These are phyloP conservation scores for Myripristis jacobus DNA, from an alignment of 2,797 vertebrate genomes.

Conservation along the genomic window DNA sequence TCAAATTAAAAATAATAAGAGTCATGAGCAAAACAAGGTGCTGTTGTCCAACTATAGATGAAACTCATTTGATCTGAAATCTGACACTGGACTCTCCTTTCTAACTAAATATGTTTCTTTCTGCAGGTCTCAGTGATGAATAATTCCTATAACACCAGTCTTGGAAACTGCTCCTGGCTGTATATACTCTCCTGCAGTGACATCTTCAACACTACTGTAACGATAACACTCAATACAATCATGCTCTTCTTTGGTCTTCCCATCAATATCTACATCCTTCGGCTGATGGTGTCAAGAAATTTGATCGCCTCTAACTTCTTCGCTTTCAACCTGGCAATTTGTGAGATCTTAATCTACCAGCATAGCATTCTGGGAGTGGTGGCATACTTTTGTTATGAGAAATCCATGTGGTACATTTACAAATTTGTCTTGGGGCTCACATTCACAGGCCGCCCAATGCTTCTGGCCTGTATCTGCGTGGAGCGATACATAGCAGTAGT, in stretches of 20 bases:
- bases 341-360: slow-evolving; percentile 28
- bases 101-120: slow-evolving; percentile 10
- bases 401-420: rapidly evolving
- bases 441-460: background rate
- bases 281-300: slow-evolving; percentile 38
- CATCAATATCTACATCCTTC: slow-evolving; percentile 41
- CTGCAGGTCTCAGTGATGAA: slow-evolving; percentile 33
- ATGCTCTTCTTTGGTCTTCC: slow-evolving; percentile 22
- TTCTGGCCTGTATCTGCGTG: slow-evolving; percentile 40
- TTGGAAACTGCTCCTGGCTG: slow-evolving; percentile 11
- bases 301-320: slow-evolving; percentile 32
- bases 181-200: background rate
- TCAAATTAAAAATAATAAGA: no score
- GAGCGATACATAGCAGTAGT: slow-evolving; percentile 45
- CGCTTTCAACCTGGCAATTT: slow-evolving; percentile 14
- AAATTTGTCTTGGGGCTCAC: slow-evolving; percentile 11
- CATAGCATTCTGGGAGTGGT: background rate
- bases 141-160: background rate
- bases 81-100: background rate
- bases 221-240: rapidly evolving
- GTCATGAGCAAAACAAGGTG: no score
- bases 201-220: rapidly evolving
- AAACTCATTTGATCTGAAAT: background rate
- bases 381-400: rapidly evolving
- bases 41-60: background rate